A percentile compares a stretch with the other conserved stretches of the same genome.
These are phyloP conservation scores for Pecten maximus DNA, from an alignment of 2,888 invertebrate species.

Conservation along the genomic window DNA sequence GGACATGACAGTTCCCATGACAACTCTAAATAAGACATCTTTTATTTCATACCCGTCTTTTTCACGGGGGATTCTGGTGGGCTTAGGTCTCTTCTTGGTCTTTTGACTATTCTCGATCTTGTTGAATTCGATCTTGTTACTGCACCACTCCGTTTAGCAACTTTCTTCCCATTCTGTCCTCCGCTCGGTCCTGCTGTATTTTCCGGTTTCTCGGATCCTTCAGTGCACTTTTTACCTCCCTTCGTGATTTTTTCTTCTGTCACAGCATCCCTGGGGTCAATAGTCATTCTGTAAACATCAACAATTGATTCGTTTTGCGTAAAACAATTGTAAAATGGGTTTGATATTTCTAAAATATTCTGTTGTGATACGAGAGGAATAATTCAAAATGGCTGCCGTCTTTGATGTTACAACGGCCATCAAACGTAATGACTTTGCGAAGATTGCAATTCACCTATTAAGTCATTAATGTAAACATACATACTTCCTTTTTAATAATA, in stretches of 20 bases:
- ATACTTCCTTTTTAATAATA: not conserved
- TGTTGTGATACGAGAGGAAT: conserved; percentile 35
- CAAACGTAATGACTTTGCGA: not conserved
- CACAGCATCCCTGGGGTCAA: conserved; percentile 43
- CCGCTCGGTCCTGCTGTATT: conserved; percentile 5
- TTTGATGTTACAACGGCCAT: conserved; percentile 34
- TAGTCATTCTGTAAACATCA: conserved; percentile 38
- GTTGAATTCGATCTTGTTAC: conserved; percentile 56
- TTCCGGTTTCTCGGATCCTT: conserved; percentile 37
- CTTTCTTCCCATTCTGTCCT: conserved; percentile 40
- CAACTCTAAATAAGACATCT: conserved; percentile 11
- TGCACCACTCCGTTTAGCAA: conserved; percentile 33
- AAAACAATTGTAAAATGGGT: not conserved
- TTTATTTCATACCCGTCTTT: conserved; percentile 58
- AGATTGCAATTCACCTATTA: not conserved
- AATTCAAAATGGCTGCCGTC: conserved; percentile 68
- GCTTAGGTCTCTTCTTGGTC: conserved; percentile 68
- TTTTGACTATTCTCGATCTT: conserved; percentile 68
- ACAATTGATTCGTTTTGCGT: not conserved
- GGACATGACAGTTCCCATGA: not conserved
- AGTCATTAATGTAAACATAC: not conserved
- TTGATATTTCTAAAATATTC: not conserved
- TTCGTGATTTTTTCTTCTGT: conserved; percentile 46
- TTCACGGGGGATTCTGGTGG: conserved; percentile 72
- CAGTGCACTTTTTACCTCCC: conserved; percentile 38